A percentile compares a stretch with the other conserved stretches of the same genome.
Conservation (phyloP, 35 echinoderm and acorn worm species). For the Lytechinus variegatus region DNA sequence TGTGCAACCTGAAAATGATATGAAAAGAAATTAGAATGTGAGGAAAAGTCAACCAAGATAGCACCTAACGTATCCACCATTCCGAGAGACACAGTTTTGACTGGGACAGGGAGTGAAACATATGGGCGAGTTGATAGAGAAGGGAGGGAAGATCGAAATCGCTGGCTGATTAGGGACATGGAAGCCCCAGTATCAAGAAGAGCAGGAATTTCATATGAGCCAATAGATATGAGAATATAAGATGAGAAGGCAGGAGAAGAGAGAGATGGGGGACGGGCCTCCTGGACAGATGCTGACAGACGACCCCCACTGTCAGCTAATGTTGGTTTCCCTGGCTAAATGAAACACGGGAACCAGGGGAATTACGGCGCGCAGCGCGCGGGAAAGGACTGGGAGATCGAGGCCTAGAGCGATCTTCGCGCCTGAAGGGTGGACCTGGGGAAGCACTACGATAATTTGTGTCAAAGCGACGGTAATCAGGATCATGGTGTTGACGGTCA, state of each 20-base stretch:
- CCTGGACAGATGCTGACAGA: constrained; percentile 12
- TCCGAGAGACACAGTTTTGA: background rate
- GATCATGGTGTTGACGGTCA: background rate
- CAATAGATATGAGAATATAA: constrained; percentile 9
- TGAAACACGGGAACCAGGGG: background rate
- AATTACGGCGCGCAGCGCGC: background rate
- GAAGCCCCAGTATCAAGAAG: constrained; percentile 41
- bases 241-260: background rate
- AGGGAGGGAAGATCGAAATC: background rate
- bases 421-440: too few relatives aligned
- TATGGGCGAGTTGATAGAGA: background rate
- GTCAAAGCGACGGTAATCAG: background rate
- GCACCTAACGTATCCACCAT: background rate
- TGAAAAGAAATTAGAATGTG: background rate
- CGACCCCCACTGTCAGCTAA: constrained; percentile 49
- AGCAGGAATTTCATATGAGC: background rate
- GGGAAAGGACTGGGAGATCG: background rate
- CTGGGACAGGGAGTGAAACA: background rate
- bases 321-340: constrained; percentile 27
- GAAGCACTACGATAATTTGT: background rate
- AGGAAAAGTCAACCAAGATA: background rate
- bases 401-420: background rate
- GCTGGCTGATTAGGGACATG: constrained; percentile 14
- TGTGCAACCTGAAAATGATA: background rate
- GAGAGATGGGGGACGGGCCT: too few relatives aligned